These are phyloP conservation scores for Branchipolynoe longqiensis DNA, from an alignment of 2,888 invertebrate species.

Conservation along the genomic window DNA sequence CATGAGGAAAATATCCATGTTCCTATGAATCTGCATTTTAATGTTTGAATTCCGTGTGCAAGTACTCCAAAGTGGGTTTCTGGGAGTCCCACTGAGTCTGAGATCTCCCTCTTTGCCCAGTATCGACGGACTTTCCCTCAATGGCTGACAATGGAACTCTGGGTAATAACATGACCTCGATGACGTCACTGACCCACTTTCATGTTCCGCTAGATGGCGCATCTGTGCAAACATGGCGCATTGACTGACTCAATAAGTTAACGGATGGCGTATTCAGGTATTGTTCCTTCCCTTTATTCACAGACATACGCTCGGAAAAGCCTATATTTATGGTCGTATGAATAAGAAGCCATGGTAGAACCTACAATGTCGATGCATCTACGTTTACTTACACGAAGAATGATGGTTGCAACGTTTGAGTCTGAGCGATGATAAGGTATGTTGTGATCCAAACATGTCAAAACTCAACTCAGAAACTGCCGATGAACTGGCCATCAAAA, in stretches of 20 bases:
- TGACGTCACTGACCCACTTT: constrained; percentile 54
- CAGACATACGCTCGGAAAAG: too few species aligned
- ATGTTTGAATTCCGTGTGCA: background rate
- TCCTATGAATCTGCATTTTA: constrained; percentile 32
- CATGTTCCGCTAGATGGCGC: constrained; percentile 30
- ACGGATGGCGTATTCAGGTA: background rate
- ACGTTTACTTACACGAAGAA: background rate
- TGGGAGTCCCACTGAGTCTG: background rate
- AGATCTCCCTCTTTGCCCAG: background rate
- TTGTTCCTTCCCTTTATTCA: background rate
- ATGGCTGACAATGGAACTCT: constrained; percentile 41
- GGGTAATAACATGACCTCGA: constrained; percentile 37
- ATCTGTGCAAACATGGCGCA: background rate
- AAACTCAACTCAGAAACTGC: background rate
- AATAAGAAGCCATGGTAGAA: background rate
- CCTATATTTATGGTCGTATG: too few species aligned
- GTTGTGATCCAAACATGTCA: constrained; percentile 20
- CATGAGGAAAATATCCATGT: constrained; percentile 11
- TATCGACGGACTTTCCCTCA: constrained; percentile 4
- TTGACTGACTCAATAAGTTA: background rate
- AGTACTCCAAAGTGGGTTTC: constrained; percentile 20
- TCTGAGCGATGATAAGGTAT: constrained; percentile 33
- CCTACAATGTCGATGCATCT: background rate
- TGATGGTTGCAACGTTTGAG: background rate
- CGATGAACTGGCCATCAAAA: background rate